Evolutionary conservation across 1,140 invertebrate genomes (phyloP), one percentile per base, ranked within the genome.

Genomic region (Acromyrmex heyeri): DNA sequence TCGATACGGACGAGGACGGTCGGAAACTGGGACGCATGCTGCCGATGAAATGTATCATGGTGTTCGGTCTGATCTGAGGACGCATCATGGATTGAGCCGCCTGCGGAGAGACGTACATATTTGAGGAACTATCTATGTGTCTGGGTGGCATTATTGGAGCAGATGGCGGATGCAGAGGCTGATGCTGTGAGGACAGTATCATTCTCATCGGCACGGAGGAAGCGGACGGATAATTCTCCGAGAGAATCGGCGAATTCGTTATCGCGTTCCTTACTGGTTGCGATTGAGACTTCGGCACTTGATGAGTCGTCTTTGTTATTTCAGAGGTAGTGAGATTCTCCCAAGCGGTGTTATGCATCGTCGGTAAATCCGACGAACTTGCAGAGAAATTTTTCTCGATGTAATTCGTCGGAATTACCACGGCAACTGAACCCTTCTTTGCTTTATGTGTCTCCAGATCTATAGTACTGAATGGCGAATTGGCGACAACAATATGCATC

Each of bases 401-500:
- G 61, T 93, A 93, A 61, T 94, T 93, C 7, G 76, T 87, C 21
- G 93, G 92, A 90, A 94, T 93, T 3, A 94, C 90, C 2, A 94
- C 89, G 4, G 92, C 69, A 5, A 94, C 90, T 2, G 91, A 86
- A 0, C 34, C 87, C 5, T 88, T 88, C 0, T 86, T 88, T 12
- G 81, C 69, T 8, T 88, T 77, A 1, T 86, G 62, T 16, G 67
- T 34, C 5, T 89, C 87, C 1, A 27, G 0, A 7, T 89, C 81
- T 0, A 50, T 14, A 1, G 27, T 34, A 0, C 65, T 48, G 4
- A 88, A 79, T 0, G 90, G 82, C 10, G 92, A 87, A 70, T 94
- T 94, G 0, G 93, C 92, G 3, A 94, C 34, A 0, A 94, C 91
- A 21, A 94, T 93, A 50, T 93, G 91, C 91, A 93, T 93, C 30